Evolutionary conservation across 1,140 invertebrate species (phyloP).

Genomic region (Brachionus manjavacas): DNA sequence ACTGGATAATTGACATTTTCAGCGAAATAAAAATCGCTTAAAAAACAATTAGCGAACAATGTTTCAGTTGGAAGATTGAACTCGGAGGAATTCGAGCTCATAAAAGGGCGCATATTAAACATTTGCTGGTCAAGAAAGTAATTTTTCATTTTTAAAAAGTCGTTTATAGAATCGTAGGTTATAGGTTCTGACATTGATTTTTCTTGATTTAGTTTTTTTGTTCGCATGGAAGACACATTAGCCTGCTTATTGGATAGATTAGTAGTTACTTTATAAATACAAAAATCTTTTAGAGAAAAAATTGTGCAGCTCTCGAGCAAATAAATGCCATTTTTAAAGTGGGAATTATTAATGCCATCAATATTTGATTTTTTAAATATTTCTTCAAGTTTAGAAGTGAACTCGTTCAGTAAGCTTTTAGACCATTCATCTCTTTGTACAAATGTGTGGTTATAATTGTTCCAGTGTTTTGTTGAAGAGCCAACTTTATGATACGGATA

Average conservation of each 20-base stretch:
- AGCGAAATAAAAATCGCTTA: slow-evolving; percentile 93
- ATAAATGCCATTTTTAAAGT: background rate
- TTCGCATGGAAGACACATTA: background rate
- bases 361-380: slow-evolving; percentile 17
- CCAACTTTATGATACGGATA: slow-evolving; percentile 91
- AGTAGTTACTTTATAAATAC: slow-evolving; percentile 31
- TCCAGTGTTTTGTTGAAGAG: slow-evolving; percentile 67
- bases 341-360: background rate
- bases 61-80: background rate
- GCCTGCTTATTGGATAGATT: slow-evolving; percentile 17
- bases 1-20: slow-evolving; percentile 73
- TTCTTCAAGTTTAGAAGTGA: slow-evolving; percentile 43
- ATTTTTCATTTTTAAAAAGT: slow-evolving; percentile 31
- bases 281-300: slow-evolving; percentile 36
- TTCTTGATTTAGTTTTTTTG: background rate
- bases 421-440: slow-evolving; percentile 55
- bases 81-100: slow-evolving; percentile 12
- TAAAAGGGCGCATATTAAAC: slow-evolving; percentile 9
- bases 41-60: slow-evolving; percentile 65
- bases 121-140: slow-evolving; percentile 21
- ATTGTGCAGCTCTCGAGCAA: slow-evolving; percentile 19
- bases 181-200: background rate
- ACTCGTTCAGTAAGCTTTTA: slow-evolving; percentile 54
- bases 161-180: background rate
- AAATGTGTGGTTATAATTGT: slow-evolving; percentile 58